These are phyloP conservation scores for Grammomys dolichurus DNA, from an alignment of 2,113 vertebrate genomes.

Conservation along the genomic window DNA sequence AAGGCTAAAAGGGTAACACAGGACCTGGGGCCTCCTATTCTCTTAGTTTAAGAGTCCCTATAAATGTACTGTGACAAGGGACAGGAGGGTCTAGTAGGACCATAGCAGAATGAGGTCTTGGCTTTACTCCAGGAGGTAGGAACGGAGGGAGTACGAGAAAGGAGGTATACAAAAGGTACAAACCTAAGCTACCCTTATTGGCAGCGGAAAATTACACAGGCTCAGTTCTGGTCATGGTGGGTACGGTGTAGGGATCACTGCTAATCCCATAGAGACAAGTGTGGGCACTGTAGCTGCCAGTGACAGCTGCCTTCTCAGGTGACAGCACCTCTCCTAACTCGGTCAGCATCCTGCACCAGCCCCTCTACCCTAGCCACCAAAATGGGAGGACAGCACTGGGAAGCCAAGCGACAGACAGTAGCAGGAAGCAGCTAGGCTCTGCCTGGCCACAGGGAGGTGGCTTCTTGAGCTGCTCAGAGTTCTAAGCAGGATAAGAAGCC, in stretches of 20 bases:
- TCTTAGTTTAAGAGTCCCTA: neutral
- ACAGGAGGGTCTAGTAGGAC: neutral
- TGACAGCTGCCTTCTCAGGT: neutral
- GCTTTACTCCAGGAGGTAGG: neutral
- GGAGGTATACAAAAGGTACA: neutral
- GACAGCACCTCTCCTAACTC: neutral
- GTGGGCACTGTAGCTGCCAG: neutral
- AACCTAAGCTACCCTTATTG: neutral
- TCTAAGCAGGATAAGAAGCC: neutral
- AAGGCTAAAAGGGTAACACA: neutral
- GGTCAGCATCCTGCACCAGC: neutral
- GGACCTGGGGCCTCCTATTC: neutral
- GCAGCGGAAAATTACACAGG: accelerated
- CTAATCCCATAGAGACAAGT: neutral
- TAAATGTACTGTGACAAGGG: too few relatives aligned
- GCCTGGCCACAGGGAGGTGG: too few relatives aligned
- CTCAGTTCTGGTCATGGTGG: neutral
- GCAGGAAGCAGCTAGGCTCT: neutral
- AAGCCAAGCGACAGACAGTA: neutral
- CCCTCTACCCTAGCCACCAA: neutral
- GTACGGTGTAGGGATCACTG: neutral
- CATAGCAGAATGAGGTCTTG: too few relatives aligned
- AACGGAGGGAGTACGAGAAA: too few relatives aligned
- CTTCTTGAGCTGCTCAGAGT: neutral
- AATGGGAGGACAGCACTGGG: neutral